Percentiles rank a stretch among this genome's conserved stretches.
These are phyloP conservation scores for Brachyhypopomus gauderio DNA, from an alignment of 2,113 vertebrate species.

Conservation along the genomic window DNA sequence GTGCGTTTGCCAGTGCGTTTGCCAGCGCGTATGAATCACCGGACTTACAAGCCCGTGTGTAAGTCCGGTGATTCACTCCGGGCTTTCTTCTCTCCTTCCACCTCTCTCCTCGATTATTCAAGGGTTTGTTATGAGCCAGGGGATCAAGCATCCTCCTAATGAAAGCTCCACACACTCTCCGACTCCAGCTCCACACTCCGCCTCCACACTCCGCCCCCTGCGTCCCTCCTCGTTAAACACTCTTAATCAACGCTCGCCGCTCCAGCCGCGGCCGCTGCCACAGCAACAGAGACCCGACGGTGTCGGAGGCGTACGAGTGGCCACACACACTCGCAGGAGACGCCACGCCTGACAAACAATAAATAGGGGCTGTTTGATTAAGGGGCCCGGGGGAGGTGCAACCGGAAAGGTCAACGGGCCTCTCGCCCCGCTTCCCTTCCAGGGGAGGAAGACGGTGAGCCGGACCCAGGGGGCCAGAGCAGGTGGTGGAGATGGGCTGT, in stretches of 20 bases:
- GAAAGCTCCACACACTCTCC: constrained; percentile 24
- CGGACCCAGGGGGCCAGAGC: background rate
- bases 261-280: constrained; percentile 10
- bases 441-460: background rate
- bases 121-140: background rate
- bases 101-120: constrained; percentile 21
- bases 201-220: background rate
- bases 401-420: constrained; percentile 22
- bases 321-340: background rate
- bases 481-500: background rate
- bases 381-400: background rate
- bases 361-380: constrained; percentile 27
- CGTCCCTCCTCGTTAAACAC: constrained; percentile 29
- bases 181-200: constrained; percentile 7
- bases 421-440: background rate
- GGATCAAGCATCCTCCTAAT: constrained; percentile 16
- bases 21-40: too few relatives aligned
- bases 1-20: too few relatives aligned
- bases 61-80: constrained; percentile 4
- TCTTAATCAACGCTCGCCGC: constrained; percentile 14
- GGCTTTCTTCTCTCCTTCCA: background rate
- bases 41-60: background rate
- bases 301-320: background rate
- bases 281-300: constrained; percentile 13
- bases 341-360: constrained; percentile 15